Evolutionary conservation across 2,113 vertebrate genomes (phyloP), one percentile per base, ranked within the genome.

Genomic region (Tragulus kanchil): DNA sequence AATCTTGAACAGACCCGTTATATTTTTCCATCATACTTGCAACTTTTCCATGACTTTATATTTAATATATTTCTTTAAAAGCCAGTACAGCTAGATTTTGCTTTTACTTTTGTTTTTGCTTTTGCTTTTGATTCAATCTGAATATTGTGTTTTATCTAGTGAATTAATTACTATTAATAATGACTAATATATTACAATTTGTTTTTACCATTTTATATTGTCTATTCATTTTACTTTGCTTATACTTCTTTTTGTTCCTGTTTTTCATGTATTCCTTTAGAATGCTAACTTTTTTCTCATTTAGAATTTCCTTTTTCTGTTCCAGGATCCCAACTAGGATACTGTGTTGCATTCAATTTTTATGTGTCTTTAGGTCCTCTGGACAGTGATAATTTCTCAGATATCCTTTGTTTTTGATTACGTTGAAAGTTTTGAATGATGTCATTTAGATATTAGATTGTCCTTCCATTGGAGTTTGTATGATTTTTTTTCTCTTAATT

Each of bases 21-120:
- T 92, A 88, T 69, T 95, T 97, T 90, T 89, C 36, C 14, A 31
- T 85, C 82, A 8, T 50, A 19, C 59, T 88, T 95, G 67, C 12
- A 94, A 14, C 8, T 71, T 94, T 90, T 64, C 2, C 12, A 48
- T 92, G 25, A 85, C 5, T 64, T 96, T 84, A 84, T 67, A 12
- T 81, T 86, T 64, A 95, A 26, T 64, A 10, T 58, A n/a, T n/a
- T 0, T 90, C 31, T 93, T 45, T 81, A 93, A 48, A 93, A 64
- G 10, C 73, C 19, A 56, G 45, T 82, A 54, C 10, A 95, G 45
- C 62, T 91, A 86, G 62, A 56, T 31, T 86, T 95, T 45, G 5
- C n/a, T 79, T 81, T 45, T 52, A 58, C n/a, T n/a, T n/a, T n/a
- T n/a, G n/a, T n/a, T n/a, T n/a, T n/a, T n/a, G n/a, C n/a, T n/a